Conservation (phyloP, 2,113 vertebrate genomes). For the Chloropsis hardwickii region DNA sequence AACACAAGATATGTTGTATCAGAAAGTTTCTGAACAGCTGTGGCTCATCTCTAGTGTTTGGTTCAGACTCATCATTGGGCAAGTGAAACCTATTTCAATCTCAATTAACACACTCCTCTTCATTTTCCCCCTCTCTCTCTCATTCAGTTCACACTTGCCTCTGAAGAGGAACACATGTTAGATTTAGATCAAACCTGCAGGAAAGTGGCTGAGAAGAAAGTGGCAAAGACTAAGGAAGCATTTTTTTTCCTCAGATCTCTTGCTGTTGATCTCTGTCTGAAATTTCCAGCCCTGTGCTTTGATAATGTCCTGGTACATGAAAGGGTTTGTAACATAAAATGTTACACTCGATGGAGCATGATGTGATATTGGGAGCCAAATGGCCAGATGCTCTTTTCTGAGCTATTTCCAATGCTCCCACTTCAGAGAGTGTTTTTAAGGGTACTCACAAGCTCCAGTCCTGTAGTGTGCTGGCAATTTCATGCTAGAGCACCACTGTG, state of each 20-base stretch:
- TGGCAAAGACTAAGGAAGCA: background rate
- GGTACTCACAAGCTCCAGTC: background rate
- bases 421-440: background rate
- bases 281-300: slow-evolving; percentile 36
- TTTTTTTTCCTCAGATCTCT: background rate
- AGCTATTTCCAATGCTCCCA: slow-evolving; percentile 41
- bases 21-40: slow-evolving; percentile 29
- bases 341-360: slow-evolving; percentile 31
- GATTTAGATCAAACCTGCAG: background rate
- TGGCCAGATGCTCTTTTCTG: slow-evolving; percentile 54
- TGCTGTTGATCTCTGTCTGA: background rate
- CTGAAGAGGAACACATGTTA: background rate
- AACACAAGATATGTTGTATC: background rate
- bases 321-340: slow-evolving; percentile 48
- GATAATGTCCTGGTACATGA: slow-evolving; percentile 36
- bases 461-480: slow-evolving; percentile 14
- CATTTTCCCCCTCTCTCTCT: background rate
- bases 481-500: slow-evolving; percentile 10
- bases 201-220: background rate
- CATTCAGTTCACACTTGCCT: background rate
- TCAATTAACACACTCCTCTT: background rate
- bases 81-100: background rate
- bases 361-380: slow-evolving; percentile 49
- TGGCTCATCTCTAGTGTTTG: background rate
- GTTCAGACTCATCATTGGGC: background rate